Evolutionary conservation across 2,797 vertebrate species (phyloP), one percentile per base, ranked within the genome.

Genomic region (Champsocephalus esox): DNA sequence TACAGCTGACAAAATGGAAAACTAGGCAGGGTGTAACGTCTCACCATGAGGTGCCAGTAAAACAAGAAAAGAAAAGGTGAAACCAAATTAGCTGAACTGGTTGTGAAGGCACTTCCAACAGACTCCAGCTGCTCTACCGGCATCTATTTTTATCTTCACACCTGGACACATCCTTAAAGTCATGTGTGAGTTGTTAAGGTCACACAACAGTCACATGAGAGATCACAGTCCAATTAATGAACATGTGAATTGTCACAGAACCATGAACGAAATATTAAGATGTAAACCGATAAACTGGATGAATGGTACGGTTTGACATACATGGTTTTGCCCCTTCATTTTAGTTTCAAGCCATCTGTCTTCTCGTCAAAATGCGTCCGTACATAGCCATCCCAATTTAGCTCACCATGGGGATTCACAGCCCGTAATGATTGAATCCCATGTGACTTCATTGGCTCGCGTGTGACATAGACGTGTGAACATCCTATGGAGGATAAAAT

Each of bases 401-500:
- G 0, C 28, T 51, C 44, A 16, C 17, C 16, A 3, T 12, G 8
- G 3, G 5, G 3, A 38, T 63, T 62, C n/a, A 38, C 19, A 51
- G 32, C 6, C 43, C 17, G 19, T n/a, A 9, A 2, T 10, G 17
- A n/a, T n/a, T 68, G n/a, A 69, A 61, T 60, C 24, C 9, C 49
- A 41, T 57, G 46, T 50, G 65, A 77, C 43, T 10, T 65, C 10
- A 56, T 13, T 56, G 44, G 55, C 75, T 57, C 4, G 0, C 6
- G 16, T 58, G 21, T 66, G 49, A 63, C n/a, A 38, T 50, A 6
- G 49, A 59, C 3, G 10, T 71, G 49, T 63, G 14, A 75, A 69
- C 72, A 67, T 56, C 49, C 28, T 12, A 17, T 16, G 51, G 80
- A 70, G 77, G 73, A 67, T 63, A 60, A 66, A 67, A 61, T 43